Evolutionary conservation across 2,113 vertebrate species (phyloP).

Genomic region (Phyllostomus discolor): DNA sequence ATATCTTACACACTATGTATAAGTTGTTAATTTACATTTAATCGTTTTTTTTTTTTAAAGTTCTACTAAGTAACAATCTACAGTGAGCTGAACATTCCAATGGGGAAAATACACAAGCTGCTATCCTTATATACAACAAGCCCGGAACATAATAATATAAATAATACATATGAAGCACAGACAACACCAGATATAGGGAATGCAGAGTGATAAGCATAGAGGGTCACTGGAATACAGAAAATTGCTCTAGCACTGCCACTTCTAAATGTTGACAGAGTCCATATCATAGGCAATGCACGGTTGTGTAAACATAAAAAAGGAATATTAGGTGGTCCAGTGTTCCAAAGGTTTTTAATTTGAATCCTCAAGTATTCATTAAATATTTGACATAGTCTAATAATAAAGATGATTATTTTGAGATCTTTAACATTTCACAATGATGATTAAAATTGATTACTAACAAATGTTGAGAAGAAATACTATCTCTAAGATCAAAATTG

Average conservation of each 20-base stretch:
- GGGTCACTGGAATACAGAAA: neutral
- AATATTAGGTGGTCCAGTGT: neutral
- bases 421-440: neutral
- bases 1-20: neutral
- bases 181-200: neutral
- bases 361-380: neutral
- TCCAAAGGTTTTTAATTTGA: neutral
- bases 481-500: neutral
- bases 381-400: neutral
- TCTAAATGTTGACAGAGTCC: neutral
- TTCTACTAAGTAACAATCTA: neutral
- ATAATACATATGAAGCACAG: neutral
- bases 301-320: no score
- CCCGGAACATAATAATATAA: neutral
- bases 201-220: neutral
- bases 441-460: neutral
- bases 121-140: neutral
- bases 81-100: neutral
- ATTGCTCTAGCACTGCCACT: neutral
- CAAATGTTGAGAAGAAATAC: neutral
- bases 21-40: neutral
- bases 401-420: neutral
- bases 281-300: neutral
- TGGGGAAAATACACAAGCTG: neutral
- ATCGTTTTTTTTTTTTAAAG: neutral